These are phyloP conservation scores for Drepana arcuata DNA, from an alignment of 1,140 invertebrate species.

Conservation along the genomic window DNA sequence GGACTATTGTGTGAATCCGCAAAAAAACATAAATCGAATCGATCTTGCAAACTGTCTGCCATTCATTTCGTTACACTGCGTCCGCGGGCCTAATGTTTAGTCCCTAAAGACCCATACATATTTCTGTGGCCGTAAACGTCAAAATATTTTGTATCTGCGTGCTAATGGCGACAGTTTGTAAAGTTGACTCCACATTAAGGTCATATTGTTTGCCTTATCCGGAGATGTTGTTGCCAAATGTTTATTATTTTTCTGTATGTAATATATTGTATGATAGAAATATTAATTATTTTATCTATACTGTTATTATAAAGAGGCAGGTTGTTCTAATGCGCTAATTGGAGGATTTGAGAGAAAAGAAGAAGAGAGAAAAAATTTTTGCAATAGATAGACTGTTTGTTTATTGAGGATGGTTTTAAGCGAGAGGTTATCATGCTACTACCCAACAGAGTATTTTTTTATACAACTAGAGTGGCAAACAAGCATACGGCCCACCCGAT, in stretches of 20 bases:
- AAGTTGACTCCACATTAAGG: conserved; percentile 40
- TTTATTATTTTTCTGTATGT: conserved; percentile 20
- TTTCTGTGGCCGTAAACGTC: conserved; percentile 47
- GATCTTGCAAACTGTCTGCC: conserved; percentile 50
- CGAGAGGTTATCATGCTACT: no score
- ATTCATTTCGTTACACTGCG: conserved; percentile 35
- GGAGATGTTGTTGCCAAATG: conserved; percentile 52
- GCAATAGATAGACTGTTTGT: no score
- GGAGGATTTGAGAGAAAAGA: no score
- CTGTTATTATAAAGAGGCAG: no score
- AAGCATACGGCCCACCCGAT: no score
- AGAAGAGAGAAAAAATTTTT: no score
- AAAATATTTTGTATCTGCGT: conserved; percentile 68
- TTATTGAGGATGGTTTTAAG: no score
- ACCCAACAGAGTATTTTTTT: no score
- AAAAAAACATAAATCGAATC: conserved; percentile 66
- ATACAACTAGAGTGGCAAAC: no score
- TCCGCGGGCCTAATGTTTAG: conserved; percentile 27
- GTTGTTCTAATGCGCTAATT: no score
- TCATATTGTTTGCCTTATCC: conserved; percentile 48
- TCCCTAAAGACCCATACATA: conserved; percentile 59
- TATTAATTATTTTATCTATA: no score
- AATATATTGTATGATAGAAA: conserved; percentile 4
- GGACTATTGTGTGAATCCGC: conserved; percentile 42
- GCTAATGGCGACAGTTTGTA: conserved; percentile 54